Evolutionary conservation across 2,113 vertebrate genomes (phyloP).

Genomic region (Myiozetetes cayanensis): DNA sequence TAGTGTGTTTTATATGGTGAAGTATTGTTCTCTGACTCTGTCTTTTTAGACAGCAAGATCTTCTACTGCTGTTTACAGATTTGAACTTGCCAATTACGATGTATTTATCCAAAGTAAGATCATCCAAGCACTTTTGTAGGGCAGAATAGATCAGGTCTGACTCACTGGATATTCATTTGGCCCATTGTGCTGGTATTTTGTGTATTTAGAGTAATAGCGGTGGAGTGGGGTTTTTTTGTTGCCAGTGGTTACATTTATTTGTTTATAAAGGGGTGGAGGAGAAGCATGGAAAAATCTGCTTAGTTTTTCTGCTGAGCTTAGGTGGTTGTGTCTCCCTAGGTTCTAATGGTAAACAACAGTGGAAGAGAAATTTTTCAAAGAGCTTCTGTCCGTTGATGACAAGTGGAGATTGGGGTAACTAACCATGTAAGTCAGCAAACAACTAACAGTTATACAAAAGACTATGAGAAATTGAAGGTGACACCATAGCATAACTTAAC

Average conservation of each 20-base stretch:
- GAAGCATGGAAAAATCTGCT: not conserved
- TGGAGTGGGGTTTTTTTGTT: not conserved
- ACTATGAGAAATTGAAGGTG: not conserved
- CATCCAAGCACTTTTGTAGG: not conserved
- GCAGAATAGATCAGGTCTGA: not conserved
- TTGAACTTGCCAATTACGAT: not conserved
- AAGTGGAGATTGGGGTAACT: not conserved
- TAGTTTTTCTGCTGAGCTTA: not conserved
- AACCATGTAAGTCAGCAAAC: not conserved
- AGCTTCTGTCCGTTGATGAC: not conserved
- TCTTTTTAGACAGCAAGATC: not conserved
- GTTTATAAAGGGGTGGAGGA: not conserved
- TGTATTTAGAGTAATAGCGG: not conserved
- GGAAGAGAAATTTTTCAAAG: not conserved
- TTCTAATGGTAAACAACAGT: not conserved
- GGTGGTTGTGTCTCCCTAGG: not conserved
- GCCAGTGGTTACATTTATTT: not conserved
- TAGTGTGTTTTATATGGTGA: not conserved
- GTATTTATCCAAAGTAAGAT: not conserved
- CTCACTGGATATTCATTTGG: not conserved
- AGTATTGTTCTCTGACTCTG: not conserved
- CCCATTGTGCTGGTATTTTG: not conserved
- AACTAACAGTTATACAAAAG: not conserved
- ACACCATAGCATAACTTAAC: not conserved
- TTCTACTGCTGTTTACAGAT: not conserved